Base-by-base conservation (phyloP, 2,888 invertebrate genomes). In the Perizoma flavofasciatum region DNA sequence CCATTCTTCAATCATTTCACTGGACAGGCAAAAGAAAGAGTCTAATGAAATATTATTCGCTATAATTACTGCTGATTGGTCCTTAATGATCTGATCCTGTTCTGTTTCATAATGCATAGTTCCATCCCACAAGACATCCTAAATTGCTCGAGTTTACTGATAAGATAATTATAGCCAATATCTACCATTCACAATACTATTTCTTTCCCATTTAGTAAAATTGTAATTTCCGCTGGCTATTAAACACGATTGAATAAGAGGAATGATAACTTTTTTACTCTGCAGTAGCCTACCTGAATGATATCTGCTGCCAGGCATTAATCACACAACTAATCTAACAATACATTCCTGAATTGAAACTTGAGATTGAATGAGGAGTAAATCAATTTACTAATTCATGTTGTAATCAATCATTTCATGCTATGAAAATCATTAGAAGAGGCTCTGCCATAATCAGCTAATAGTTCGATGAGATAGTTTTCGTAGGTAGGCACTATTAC, bases 361-460 rank as follows among this genome's bases (percentile, higher is more conserved):
- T 59, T 55, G 49, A 40, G 10, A 55, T 53, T 22, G n/a, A n/a
- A n/a, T n/a, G n/a, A n/a, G n/a, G n/a, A n/a, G 55, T 43, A 47
- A 56, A 32, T 58, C 55, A 61, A 65, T 67, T 60, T 62, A 57
- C 60, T 50, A 22, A 54, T 49, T 68, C 65, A 61, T n/a, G n/a
- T n/a, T n/a, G n/a, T n/a, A n/a, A n/a, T 61, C 56, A 61, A 65
- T 65, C 61, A 65, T 51, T 51, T 35, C 49, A 49, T 40, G 33
- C 46, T 59, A 32, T 5, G 5, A 41, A 32, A 44, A 48, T 55
- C 47, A 51, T 55, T 55, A 55, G 45, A 8, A 32, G 7, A 57
- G 37, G 41, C 41, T 10, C 5, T 10, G 41, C 6, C 10, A 5
- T n/a, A 39, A 41, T n/a, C n/a, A 5, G 10, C 5, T 10, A 6